Conservation (phyloP, 1,140 invertebrate species). For the Drosophila neocordata region DNA sequence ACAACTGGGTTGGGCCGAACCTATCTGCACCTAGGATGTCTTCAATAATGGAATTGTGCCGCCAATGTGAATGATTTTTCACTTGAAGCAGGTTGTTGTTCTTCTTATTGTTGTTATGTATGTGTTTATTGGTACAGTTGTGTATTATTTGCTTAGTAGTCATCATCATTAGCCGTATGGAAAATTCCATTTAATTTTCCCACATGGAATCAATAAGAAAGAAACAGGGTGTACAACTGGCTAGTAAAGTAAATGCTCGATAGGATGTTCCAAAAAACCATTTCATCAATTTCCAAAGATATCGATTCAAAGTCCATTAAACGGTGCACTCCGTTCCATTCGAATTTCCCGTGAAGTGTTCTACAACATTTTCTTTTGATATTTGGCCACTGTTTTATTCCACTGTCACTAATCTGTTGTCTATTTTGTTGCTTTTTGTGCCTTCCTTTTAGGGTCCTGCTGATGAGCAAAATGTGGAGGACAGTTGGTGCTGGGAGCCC, state of each 20-base stretch:
- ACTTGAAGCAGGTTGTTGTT: neutral
- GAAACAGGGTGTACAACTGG: neutral
- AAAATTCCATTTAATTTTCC: neutral
- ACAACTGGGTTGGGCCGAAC: neutral
- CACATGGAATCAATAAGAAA: neutral
- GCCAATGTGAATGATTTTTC: neutral
- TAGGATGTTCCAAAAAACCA: too few species aligned
- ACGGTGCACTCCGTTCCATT: too few species aligned
- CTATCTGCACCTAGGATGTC: neutral
- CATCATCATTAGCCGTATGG: neutral
- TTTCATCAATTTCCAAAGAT: too few species aligned
- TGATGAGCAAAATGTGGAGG: conserved; percentile 79
- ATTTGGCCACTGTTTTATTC: neutral
- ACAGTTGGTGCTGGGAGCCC: conserved; percentile 85
- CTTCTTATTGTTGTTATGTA: neutral
- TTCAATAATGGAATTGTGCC: neutral
- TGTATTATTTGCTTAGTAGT: conserved; percentile 1
- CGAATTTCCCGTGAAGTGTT: too few species aligned
- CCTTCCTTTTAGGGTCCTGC: conserved; percentile 32
- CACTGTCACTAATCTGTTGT: neutral
- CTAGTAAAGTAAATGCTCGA: neutral
- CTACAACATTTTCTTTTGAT: too few species aligned
- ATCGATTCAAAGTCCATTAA: too few species aligned
- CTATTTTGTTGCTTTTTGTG: neutral
- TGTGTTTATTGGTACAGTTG: conserved; percentile 10